Conservation (phyloP, 2,888 invertebrate genomes). For the Plagodis pulveraria region DNA sequence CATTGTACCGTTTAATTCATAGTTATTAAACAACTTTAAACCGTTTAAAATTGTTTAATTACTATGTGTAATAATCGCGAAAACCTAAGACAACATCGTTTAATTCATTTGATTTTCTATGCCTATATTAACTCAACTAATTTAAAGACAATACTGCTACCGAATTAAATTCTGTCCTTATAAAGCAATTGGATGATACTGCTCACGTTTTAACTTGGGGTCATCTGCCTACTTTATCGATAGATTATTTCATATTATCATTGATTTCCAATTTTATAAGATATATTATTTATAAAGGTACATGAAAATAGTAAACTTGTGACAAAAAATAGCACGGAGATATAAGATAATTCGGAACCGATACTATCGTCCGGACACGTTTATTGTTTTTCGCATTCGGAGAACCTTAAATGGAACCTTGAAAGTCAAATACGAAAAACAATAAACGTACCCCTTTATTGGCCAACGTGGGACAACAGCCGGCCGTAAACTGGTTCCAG, state of each 20-base stretch:
- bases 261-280: too few species aligned
- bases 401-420: conserved; percentile 42
- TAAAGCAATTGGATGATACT: conserved; percentile 10
- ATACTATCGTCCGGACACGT: conserved; percentile 44
- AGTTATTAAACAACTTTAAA: too few species aligned
- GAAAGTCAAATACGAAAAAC: conserved; percentile 60
- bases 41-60: too few species aligned
- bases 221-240: neutral
- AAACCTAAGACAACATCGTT: conserved; percentile 16
- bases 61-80: too few species aligned
- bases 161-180: conserved; percentile 12
- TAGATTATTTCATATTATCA: too few species aligned
- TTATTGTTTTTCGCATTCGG: too few species aligned
- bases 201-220: conserved; percentile 6
- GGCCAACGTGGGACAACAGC: conserved; percentile 56
- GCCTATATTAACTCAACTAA: conserved; percentile 16
- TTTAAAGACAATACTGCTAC: conserved; percentile 13
- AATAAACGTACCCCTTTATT: conserved; percentile 68
- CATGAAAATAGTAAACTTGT: conserved; percentile 10
- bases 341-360: conserved; percentile 26
- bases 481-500: conserved; percentile 61
- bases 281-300: conserved; percentile 5
- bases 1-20: conserved; percentile 11
- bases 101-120: conserved; percentile 20
- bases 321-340: conserved; percentile 21